Evolutionary conservation across 2,113 vertebrate genomes (phyloP).

Genomic region (Ceyx cyanopectus): DNA sequence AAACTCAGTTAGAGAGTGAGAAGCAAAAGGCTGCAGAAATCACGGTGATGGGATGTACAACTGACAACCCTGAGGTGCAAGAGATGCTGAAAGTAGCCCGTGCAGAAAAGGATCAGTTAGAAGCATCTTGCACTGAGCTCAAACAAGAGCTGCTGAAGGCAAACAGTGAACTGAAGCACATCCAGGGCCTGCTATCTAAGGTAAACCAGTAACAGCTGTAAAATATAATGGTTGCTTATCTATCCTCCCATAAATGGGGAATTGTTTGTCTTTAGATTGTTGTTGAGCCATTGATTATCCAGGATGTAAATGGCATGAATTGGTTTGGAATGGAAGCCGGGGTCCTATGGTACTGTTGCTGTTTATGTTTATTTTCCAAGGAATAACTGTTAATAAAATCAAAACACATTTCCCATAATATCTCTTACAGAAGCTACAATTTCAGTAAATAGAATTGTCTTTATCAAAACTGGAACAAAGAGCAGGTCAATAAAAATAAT

Average conservation of each 20-base stretch:
- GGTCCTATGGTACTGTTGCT: not conserved
- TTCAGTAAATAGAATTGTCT: not conserved
- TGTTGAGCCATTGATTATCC: not conserved
- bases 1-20: slow-evolving; percentile 86
- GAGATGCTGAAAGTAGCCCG: slow-evolving; percentile 84
- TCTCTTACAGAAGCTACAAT: not conserved
- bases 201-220: slow-evolving; percentile 69
- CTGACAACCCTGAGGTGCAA: slow-evolving; percentile 82
- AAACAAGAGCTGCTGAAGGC: slow-evolving; percentile 87
- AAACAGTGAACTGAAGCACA: slow-evolving; percentile 81
- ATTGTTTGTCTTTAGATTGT: not conserved
- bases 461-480: not conserved
- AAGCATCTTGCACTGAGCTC: slow-evolving; percentile 83
- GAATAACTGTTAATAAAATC: not conserved
- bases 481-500: not conserved
- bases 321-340: not conserved
- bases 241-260: not conserved
- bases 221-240: not conserved
- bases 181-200: slow-evolving; percentile 83
- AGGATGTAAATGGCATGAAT: not conserved
- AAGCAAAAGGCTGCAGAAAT: slow-evolving; percentile 84
- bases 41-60: slow-evolving; percentile 76
- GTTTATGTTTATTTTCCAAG: not conserved
- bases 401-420: not conserved
- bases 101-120: slow-evolving; percentile 87